Conservation (phyloP, 2,888 invertebrate genomes). For the Chydorus sphaericus region DNA sequence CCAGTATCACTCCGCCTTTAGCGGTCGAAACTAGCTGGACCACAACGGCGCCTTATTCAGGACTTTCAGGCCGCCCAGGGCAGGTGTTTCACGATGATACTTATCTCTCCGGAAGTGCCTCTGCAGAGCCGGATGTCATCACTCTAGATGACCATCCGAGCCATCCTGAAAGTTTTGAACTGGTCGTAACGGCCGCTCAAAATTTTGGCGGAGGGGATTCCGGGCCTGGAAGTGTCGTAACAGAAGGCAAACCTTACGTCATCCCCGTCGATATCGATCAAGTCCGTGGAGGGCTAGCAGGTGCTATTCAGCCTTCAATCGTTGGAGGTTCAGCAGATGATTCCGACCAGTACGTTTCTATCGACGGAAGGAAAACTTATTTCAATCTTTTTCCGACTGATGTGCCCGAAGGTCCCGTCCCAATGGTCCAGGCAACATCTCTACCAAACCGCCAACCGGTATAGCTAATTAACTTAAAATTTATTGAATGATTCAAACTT, state of each 20-base stretch:
- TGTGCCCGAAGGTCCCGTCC: constrained; percentile 7
- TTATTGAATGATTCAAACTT: too few relatives aligned
- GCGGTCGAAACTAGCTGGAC: too few relatives aligned
- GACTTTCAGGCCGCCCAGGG: constrained; percentile 40
- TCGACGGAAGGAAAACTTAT: constrained; percentile 79
- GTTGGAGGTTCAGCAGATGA: neutral
- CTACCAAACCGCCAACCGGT: constrained; percentile 1
- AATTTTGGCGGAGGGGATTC: constrained; percentile 46
- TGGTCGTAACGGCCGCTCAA: constrained; percentile 75
- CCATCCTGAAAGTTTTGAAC: constrained; percentile 60
- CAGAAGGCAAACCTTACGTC: neutral
- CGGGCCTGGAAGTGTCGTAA: constrained; percentile 3
- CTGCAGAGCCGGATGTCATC: constrained; percentile 31
- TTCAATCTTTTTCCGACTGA: constrained; percentile 51
- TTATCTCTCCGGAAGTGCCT: neutral
- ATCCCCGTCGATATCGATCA: constrained; percentile 42
- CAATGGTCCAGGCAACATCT: neutral
- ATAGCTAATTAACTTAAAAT: neutral
- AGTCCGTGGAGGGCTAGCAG: constrained; percentile 23
- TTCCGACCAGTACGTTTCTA: constrained; percentile 68
- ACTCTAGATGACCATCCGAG: constrained; percentile 33
- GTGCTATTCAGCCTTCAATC: neutral
- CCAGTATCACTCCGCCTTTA: constrained; percentile 4
- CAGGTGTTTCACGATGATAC: constrained; percentile 67
- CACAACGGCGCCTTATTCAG: too few relatives aligned